Percentiles rank a stretch among this genome's conserved stretches.
Evolutionary conservation across 1,140 invertebrate genomes (phyloP).

Genomic region (Cyrtorhinus lividipennis): DNA sequence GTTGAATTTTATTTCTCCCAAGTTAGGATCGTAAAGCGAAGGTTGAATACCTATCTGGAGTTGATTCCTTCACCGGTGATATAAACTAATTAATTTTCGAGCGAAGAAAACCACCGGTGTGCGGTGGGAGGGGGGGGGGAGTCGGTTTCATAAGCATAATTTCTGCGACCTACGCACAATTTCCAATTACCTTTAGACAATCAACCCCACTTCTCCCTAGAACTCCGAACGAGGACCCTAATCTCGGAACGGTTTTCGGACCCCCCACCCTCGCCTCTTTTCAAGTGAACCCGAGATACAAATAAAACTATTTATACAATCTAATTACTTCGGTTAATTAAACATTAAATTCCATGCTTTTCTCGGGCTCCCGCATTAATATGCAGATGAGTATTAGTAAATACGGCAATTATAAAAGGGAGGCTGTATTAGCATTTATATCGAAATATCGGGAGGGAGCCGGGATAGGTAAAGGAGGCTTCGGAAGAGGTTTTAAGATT

Average conservation of each 20-base stretch:
- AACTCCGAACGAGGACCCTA: background rate
- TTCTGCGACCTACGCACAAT: background rate
- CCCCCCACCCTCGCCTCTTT: background rate
- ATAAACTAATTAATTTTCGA: background rate
- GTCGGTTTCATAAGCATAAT: background rate
- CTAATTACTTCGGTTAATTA: conserved; percentile 2
- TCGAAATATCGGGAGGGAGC: conserved; percentile 9
- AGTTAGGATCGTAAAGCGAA: too few relatives aligned
- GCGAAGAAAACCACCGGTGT: background rate
- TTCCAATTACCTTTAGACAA: background rate
- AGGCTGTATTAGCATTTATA: conserved; percentile 16
- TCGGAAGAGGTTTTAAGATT: background rate
- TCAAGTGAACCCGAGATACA: background rate
- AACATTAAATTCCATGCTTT: conserved; percentile 8
- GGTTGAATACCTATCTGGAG: too few relatives aligned
- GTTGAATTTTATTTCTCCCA: too few relatives aligned
- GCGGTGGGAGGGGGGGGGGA: too few relatives aligned
- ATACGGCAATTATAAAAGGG: conserved; percentile 18
- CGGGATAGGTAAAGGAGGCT: conserved; percentile 1
- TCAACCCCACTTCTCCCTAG: background rate
- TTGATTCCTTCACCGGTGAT: too few relatives aligned
- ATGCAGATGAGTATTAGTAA: conserved; percentile 18
- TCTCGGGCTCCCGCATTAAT: conserved; percentile 1
- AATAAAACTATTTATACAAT: background rate
- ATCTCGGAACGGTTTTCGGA: background rate